These are phyloP conservation scores for Acleris sparsana DNA, from an alignment of 2,888 invertebrate genomes.

Conservation along the genomic window DNA sequence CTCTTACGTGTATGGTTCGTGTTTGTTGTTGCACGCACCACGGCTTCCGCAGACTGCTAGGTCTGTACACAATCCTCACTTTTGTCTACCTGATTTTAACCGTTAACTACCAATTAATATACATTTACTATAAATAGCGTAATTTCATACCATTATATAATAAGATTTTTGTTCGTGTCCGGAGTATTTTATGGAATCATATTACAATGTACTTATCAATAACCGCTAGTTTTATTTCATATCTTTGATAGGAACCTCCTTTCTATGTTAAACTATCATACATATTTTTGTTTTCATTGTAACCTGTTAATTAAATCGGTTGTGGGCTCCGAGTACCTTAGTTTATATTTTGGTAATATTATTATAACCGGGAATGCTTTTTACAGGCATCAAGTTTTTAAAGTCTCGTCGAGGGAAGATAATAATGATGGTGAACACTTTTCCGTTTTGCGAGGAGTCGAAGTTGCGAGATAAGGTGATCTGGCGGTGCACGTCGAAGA, in stretches of 20 bases:
- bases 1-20: conserved; percentile 59
- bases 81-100: conserved; percentile 71
- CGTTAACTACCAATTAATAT: conserved; percentile 68
- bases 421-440: conserved; percentile 82
- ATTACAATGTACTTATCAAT: conserved; percentile 83
- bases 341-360: conserved; percentile 36
- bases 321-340: conserved; percentile 34
- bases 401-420: conserved; percentile 80
- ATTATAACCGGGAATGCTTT: conserved; percentile 39
- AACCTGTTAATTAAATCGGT: conserved; percentile 37
- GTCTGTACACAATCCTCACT: conserved; percentile 47
- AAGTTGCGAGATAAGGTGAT: conserved; percentile 79
- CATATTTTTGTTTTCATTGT: conserved; percentile 12
- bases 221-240: conserved; percentile 74
- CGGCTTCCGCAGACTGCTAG: conserved; percentile 52
- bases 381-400: conserved; percentile 78
- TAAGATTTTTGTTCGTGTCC: conserved; percentile 78
- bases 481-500: conserved; percentile 81
- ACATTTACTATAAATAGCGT: conserved; percentile 72
- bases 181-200: conserved; percentile 82
- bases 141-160: conserved; percentile 78
- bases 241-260: conserved; percentile 9
- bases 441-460: conserved; percentile 81
- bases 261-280: conserved; percentile 13
- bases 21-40: conserved; percentile 53